These are phyloP conservation scores for Thinocorus orbignyianus DNA, from an alignment of 2,113 vertebrate species.

Conservation along the genomic window DNA sequence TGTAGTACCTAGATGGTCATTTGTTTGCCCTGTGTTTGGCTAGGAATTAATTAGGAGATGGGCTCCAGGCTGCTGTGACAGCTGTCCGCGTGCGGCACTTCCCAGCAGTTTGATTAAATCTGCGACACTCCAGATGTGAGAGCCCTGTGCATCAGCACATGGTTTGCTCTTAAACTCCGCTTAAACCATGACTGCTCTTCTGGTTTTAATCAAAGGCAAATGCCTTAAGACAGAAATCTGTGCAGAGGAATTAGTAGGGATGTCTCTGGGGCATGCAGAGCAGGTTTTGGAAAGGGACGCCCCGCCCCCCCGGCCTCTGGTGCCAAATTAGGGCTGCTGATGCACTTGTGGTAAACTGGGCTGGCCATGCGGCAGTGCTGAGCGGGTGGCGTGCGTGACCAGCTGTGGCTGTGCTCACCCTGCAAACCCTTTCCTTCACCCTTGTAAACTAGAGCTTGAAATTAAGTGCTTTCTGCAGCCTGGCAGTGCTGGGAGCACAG, in stretches of 20 bases:
- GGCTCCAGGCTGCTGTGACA: constrained; percentile 49
- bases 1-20: constrained; percentile 43
- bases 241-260: constrained; percentile 61
- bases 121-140: constrained; percentile 65
- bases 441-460: accelerated
- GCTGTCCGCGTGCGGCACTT: constrained; percentile 61
- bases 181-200: constrained; percentile 72
- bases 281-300: background rate
- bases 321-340: constrained; percentile 16
- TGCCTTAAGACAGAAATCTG: constrained; percentile 67
- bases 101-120: constrained; percentile 71
- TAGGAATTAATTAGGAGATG: constrained; percentile 58
- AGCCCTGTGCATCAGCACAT: background rate
- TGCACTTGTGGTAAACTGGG: background rate
- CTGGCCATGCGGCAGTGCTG: background rate
- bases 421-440: background rate
- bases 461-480: accelerated
- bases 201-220: constrained; percentile 71
- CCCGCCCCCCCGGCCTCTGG: too few species aligned
- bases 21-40: constrained; percentile 22
- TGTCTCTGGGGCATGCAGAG: background rate
- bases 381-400: background rate
- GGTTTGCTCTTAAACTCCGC: constrained; percentile 51
- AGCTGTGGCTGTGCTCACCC: background rate
- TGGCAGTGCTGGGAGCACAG: background rate